Evolutionary conservation across 2,113 vertebrate genomes (phyloP), one percentile per base, ranked within the genome.

Genomic region (Forbesichthys agassizii): DNA sequence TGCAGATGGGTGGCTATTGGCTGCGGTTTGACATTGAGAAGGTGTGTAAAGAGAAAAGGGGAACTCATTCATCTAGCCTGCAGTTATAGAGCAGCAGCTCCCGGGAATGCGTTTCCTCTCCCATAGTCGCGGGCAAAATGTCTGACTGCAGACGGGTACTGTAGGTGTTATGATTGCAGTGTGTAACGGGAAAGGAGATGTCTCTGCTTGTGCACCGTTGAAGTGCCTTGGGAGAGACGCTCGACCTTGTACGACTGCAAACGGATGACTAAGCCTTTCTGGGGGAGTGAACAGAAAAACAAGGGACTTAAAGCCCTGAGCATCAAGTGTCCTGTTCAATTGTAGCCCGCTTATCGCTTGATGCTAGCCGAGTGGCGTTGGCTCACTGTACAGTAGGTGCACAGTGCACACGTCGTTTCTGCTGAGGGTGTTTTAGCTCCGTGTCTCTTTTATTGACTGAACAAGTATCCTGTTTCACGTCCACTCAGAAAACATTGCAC

Each of bases 1-100:
- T 46, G 18, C n/a, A 54, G 80, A 72, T 18, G 71, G 69, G 75
- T 74, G 73, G 68, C 65, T 6, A 42, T 57, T 57, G 55, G 69
- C 67, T 52, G 68, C 71, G 68, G 80, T 87, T 82, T 81, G 81
- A 88, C 77, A 81, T 86, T 77, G 78, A 79, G 75, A 70, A 63
- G 72, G 82, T 78, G 81, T 73, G 68, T 79, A 86, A 74, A 75
- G 71, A 66, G 69, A 78, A 81, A 47, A 60, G 56, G 62, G 55
- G 67, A 68, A 75, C 70, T 71, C 71, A 81, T 80, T 90, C 64
- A 72, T 84, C 73, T 56, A n/a, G 33, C 54, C 42, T 42, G 68
- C 48, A 74, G 59, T 49, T 69, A 64, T 74, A 70, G 42, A 66
- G 71, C 27, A 66, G 42, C 47, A 63, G 52, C 57, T 33, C 18